Conservation (phyloP, 1,140 invertebrate species). For the Paralvinella palmiformis region DNA sequence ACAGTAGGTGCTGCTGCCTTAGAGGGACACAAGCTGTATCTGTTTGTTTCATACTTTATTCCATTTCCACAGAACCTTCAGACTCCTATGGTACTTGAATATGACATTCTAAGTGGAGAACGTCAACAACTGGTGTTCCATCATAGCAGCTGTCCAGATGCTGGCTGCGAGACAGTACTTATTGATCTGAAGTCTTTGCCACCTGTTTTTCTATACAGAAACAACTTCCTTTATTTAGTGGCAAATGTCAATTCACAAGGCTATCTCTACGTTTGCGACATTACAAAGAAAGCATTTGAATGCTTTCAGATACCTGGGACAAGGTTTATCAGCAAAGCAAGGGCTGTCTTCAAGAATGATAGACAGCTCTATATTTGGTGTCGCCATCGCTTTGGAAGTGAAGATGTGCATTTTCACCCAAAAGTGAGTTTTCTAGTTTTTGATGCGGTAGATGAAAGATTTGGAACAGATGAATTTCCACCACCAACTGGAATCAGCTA, state of each 20-base stretch:
- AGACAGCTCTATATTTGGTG: slow-evolving; percentile 42
- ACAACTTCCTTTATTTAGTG: slow-evolving; percentile 36
- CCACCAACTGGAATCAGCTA: slow-evolving; percentile 38
- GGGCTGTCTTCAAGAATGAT: slow-evolving; percentile 36
- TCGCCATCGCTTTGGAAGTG: slow-evolving; percentile 41
- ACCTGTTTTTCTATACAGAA: slow-evolving; percentile 39
- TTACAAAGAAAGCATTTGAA: slow-evolving; percentile 37
- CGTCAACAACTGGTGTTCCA: slow-evolving; percentile 39
- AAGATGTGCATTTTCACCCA: slow-evolving; percentile 46
- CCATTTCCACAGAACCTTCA: slow-evolving; percentile 46
- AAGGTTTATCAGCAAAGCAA: slow-evolving; percentile 40
- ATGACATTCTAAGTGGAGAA: slow-evolving; percentile 36
- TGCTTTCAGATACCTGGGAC: slow-evolving; percentile 43
- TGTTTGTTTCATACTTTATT: slow-evolving; percentile 43
- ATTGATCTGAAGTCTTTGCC: slow-evolving; percentile 41
- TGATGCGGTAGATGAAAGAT: slow-evolving; percentile 39
- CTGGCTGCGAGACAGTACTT: slow-evolving; percentile 40
- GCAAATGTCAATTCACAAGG: slow-evolving; percentile 44
- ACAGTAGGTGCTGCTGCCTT: slow-evolving; percentile 38
- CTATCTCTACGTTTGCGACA: slow-evolving; percentile 41
- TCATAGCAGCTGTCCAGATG: slow-evolving; percentile 39
- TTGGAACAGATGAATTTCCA: slow-evolving; percentile 37
- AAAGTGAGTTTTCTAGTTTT: slow-evolving; percentile 45
- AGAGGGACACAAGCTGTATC: slow-evolving; percentile 35
- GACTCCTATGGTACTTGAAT: slow-evolving; percentile 40